Evolutionary conservation across 2,888 invertebrate species (phyloP), one percentile per base, ranked within the genome.

Genomic region (Monoplex corrugatus): DNA sequence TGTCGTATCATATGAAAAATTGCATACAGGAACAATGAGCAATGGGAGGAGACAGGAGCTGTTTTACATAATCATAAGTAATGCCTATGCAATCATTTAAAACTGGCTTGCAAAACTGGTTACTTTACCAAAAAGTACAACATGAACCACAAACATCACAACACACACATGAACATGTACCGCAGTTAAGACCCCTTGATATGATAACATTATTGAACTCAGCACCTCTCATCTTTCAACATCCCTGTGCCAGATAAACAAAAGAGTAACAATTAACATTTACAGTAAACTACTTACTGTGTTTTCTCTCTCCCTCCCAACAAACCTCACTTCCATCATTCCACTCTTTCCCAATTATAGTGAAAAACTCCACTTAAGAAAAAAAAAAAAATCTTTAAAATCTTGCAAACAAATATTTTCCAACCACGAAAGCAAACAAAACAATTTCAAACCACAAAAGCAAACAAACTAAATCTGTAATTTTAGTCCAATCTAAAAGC

Each of bases 11-110:
- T 68, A 23, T n/a, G n/a, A 28, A 68, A 68, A 82, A 82, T n/a
- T 82, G 82, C 43, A 82, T 23, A 82, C 28, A 45, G 68, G n/a
- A 82, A 82, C 45, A 80, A 32, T 82, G 82, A 82, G 82, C 82
- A 82, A 45, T 13, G 50, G 50, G 50, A 19, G 50, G 19, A 75
- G 35, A 75, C 35, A 28, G 2, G n/a, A 28, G 68, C 0, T 68
- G 68, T 23, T 50, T 10, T 10, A 19, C 19, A 35, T 23, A 78
- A 8, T 35, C 16, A 78, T 38, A 38, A 38, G 78, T 35, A 78
- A 78, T 78, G 78, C 78, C 78, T 78, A 38, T 38, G 78, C 3
- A 78, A 28, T 16, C 10, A 38, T 3, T 38, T 13, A 78, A 38
- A 40, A 78, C 35, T 78, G 78, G 38, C 40, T 78, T 78, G 78